A percentile compares a stretch with the other conserved stretches of the same genome.
phyloP scores from a whole-genome alignment of 2,888 invertebrate species.

The Artemia sinica region DNA sequence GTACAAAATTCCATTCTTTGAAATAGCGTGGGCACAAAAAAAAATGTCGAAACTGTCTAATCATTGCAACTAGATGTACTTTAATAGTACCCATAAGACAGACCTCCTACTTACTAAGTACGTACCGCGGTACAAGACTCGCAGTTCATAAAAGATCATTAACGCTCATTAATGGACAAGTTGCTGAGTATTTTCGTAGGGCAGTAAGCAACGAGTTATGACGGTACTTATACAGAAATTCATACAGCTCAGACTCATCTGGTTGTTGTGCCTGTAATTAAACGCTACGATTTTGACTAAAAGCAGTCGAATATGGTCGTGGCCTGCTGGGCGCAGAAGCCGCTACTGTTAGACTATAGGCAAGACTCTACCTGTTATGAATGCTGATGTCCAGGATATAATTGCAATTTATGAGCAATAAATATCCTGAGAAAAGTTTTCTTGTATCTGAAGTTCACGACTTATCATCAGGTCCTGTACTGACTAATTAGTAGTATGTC shows the following conservation, averaged over 20 bases:
- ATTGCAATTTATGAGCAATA: conserved; percentile 10
- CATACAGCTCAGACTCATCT: conserved; percentile 12
- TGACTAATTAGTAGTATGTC: conserved; percentile 13
- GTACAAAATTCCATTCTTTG: no score
- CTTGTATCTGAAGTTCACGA: conserved; percentile 8
- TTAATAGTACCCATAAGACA: no score
- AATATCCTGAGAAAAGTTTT: conserved; percentile 6
- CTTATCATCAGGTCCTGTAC: background rate
- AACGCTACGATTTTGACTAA: background rate
- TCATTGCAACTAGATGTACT: no score
- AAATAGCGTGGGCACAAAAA: no score
- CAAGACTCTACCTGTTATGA: background rate
- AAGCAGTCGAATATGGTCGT: conserved; percentile 1
- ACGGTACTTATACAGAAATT: background rate
- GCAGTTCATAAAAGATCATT: no score
- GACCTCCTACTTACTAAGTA: no score
- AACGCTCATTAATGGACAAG: no score
- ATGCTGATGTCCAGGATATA: background rate
- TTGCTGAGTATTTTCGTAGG: no score
- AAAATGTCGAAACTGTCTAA: no score
- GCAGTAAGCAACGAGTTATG: background rate
- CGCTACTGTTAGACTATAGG: conserved; percentile 4
- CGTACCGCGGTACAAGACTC: no score
- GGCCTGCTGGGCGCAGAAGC: conserved; percentile 13
- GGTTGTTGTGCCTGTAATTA: conserved; percentile 8